Evolutionary conservation across 2,113 vertebrate genomes (phyloP).

Genomic region (Corythornis madagascariensis): DNA sequence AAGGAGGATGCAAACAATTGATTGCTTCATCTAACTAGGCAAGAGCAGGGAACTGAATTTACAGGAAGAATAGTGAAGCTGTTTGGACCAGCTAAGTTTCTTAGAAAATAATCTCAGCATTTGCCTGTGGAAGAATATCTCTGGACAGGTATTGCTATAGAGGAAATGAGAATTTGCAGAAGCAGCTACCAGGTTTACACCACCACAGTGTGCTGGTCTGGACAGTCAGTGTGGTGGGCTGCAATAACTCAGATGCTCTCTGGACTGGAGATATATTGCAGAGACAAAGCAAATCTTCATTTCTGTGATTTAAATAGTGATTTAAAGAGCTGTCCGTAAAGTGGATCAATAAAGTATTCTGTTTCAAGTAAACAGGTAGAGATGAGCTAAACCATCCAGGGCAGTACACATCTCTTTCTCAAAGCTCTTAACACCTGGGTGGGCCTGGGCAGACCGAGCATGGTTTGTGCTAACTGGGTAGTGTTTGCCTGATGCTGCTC

Average conservation of each 20-base stretch:
- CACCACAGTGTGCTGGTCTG: background rate
- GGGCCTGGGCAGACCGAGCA: rapidly evolving
- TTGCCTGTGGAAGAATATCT: background rate
- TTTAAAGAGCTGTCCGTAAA: background rate
- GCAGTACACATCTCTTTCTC: background rate
- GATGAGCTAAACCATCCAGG: background rate
- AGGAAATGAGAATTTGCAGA: background rate
- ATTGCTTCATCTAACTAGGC: background rate
- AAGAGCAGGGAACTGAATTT: background rate
- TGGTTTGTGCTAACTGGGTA: background rate
- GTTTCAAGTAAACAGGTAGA: background rate
- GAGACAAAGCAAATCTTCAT: background rate
- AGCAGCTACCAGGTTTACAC: background rate
- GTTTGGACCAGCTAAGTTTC: background rate
- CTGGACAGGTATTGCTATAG: background rate
- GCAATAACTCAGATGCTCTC: background rate
- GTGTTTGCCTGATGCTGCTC: background rate
- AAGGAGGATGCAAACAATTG: background rate
- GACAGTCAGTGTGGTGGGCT: rapidly evolving
- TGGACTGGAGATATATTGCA: background rate
- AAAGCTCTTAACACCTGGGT: background rate
- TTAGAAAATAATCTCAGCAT: background rate
- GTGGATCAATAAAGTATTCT: background rate
- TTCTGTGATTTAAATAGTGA: background rate
- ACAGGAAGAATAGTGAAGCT: background rate